phyloP scores from a whole-genome alignment of 2,113 vertebrate species.

The Heterotis niloticus region DNA sequence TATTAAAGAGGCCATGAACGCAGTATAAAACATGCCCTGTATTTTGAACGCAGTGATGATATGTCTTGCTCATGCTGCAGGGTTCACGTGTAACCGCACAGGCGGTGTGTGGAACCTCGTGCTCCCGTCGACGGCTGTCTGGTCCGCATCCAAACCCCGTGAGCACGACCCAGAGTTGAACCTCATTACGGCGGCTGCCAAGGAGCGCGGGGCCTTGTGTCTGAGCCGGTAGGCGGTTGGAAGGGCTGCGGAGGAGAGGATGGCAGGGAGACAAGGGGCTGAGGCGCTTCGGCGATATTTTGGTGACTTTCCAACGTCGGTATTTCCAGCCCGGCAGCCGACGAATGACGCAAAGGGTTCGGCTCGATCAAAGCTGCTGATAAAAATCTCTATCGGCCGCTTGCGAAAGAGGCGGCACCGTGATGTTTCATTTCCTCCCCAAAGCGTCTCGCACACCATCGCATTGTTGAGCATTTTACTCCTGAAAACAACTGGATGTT shows the following conservation, averaged over 20 bases:
- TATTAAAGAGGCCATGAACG: no score
- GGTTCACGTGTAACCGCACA: no score
- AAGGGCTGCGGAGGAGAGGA: conserved; percentile 54
- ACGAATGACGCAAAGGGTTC: not conserved
- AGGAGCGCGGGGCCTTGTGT: conserved; percentile 78
- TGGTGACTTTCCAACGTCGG: conserved; percentile 4
- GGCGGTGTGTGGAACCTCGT: not conserved
- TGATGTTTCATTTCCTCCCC: not conserved
- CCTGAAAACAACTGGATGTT: not conserved
- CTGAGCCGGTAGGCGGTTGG: conserved; percentile 66
- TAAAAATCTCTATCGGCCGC: not conserved
- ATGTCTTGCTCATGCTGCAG: not conserved
- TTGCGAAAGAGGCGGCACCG: not conserved
- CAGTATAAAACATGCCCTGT: no score
- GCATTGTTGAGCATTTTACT: not conserved
- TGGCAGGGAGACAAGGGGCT: not conserved
- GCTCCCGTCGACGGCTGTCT: conserved; percentile 93
- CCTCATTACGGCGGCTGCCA: conserved; percentile 93
- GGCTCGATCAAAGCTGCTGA: not conserved
- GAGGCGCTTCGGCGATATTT: not conserved
- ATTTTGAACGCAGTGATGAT: not conserved
- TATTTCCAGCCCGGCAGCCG: no score
- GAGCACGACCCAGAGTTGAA: conserved; percentile 98
- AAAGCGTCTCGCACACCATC: no score
- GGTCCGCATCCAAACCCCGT: conserved; percentile 83